phyloP scores from a whole-genome alignment of 2,888 invertebrate genomes.

The Drosophila infuscata region DNA sequence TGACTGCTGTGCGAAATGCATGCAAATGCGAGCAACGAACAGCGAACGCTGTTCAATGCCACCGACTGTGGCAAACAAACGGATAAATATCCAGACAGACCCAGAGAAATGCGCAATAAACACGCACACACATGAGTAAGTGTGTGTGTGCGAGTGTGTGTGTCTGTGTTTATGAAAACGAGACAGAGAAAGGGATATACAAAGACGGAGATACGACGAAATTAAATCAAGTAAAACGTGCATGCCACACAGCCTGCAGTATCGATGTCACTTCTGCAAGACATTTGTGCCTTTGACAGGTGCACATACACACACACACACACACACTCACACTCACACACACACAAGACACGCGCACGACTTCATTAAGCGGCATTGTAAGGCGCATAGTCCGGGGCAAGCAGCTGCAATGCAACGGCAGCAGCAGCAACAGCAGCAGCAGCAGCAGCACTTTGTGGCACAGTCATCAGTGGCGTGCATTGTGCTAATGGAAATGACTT shows the following conservation, averaged over 20 bases:
- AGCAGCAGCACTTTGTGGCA: conserved; percentile 51
- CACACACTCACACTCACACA: conserved; percentile 9
- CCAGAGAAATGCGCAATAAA: conserved; percentile 76
- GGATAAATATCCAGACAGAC: conserved; percentile 73
- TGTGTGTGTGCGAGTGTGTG: neutral
- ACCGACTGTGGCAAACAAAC: conserved; percentile 67
- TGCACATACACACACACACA: conserved; percentile 22
- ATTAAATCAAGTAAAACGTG: conserved; percentile 81
- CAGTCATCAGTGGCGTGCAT: conserved; percentile 67
- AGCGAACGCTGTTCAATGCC: conserved; percentile 67
- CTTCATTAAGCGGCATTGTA: conserved; percentile 74
- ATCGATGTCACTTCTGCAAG: conserved; percentile 70
- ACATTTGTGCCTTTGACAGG: conserved; percentile 68
- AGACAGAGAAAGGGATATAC: conserved; percentile 3
- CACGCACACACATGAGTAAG: conserved; percentile 47
- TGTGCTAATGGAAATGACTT: conserved; percentile 78
- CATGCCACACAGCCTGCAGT: conserved; percentile 61
- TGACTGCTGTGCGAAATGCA: conserved; percentile 74
- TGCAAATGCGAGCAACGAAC: conserved; percentile 71
- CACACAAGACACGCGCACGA: conserved; percentile 21
- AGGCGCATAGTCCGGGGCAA: conserved; percentile 26
- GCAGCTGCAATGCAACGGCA: conserved; percentile 21
- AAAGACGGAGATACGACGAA: conserved; percentile 52
- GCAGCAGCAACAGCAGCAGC: neutral
- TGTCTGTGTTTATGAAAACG: neutral